These are phyloP conservation scores for Anoura caudifer DNA, from an alignment of 2,113 vertebrate genomes.

Conservation along the genomic window DNA sequence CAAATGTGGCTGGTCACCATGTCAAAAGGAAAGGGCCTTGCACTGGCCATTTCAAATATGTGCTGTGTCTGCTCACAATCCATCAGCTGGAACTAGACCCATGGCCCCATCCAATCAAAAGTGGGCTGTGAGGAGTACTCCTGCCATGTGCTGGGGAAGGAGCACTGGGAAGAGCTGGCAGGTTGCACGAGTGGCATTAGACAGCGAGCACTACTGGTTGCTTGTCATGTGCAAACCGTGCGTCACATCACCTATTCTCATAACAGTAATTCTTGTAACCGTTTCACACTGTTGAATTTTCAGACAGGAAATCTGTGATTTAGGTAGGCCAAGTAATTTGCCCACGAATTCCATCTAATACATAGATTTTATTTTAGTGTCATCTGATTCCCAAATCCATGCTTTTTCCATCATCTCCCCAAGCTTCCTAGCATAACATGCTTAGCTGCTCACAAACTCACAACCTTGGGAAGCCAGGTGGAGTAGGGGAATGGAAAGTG, in stretches of 20 bases:
- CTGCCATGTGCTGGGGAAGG: neutral
- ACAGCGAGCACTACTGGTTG: neutral
- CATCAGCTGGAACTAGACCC: neutral
- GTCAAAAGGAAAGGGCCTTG: neutral
- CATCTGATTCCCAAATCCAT: neutral
- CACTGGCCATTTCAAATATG: neutral
- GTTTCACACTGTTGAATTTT: neutral
- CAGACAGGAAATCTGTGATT: neutral
- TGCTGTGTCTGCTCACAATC: neutral
- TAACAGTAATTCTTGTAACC: neutral
- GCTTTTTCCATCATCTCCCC: neutral
- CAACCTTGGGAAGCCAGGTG: neutral
- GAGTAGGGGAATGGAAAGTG: neutral
- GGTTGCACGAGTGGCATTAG: neutral
- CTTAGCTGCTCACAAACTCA: neutral
- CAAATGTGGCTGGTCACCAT: neutral
- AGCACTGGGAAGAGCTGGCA: neutral
- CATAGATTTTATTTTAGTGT: constrained; percentile 4
- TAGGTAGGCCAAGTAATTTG: neutral
- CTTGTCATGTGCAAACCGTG: neutral
- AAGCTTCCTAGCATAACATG: neutral
- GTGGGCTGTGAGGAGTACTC: neutral
- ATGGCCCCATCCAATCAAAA: neutral
- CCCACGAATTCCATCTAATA: neutral
- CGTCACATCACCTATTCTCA: neutral